Evolutionary conservation across 2,888 invertebrate species (phyloP).

Genomic region (Ophion obscuratus): DNA sequence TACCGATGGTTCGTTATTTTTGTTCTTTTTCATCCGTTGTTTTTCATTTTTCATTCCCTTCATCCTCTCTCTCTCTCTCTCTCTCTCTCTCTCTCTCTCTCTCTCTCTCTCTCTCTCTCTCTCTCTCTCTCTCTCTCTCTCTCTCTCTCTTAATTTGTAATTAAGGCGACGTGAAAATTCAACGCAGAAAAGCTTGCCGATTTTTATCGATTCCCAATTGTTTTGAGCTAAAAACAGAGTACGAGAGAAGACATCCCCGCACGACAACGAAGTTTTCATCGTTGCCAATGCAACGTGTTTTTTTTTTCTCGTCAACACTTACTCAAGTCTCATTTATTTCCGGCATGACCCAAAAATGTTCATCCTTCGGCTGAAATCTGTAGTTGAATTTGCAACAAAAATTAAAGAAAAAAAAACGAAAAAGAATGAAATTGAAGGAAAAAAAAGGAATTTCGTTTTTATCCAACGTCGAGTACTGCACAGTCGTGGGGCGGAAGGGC

Average conservation of each 20-base stretch:
- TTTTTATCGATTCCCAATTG: not conserved
- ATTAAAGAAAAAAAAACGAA: not conserved
- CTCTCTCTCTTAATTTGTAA: not conserved
- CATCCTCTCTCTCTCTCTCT: too few relatives aligned
- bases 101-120: not conserved
- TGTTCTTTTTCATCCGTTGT: not conserved
- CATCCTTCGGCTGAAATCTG: not conserved
- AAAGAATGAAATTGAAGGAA: not conserved
- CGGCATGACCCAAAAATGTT: not conserved
- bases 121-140: not conserved
- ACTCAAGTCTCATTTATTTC: not conserved
- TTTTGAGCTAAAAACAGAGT: not conserved
- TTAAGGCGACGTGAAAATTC: not conserved
- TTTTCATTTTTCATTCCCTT: not conserved
- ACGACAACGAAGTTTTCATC: not conserved
- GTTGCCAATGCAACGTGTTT: not conserved
- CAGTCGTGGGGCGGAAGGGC: not conserved
- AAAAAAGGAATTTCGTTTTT: not conserved
- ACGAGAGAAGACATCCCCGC: not conserved
- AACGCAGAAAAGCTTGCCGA: not conserved
- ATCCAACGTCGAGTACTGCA: not conserved
- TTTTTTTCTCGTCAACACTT: not conserved
- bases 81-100: too few relatives aligned
- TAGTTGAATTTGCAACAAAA: not conserved
- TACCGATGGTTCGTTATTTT: constrained; percentile 8